These are phyloP conservation scores for Pyrgus malvae DNA, from an alignment of 2,888 invertebrate species.

Conservation along the genomic window DNA sequence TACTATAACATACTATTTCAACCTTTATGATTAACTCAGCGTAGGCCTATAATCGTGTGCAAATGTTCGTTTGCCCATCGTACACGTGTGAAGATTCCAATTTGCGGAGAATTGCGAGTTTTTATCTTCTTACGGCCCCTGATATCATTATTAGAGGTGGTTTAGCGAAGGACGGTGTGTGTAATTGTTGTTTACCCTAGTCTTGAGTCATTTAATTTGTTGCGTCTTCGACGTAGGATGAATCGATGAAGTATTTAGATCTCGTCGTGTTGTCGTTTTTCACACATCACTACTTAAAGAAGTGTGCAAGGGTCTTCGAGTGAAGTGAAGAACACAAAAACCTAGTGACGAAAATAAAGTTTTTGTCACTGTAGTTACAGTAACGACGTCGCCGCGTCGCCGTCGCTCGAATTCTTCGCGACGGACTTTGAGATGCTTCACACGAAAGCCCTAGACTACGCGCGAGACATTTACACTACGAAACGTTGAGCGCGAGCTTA, in stretches of 20 bases:
- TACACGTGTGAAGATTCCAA: conserved; percentile 11
- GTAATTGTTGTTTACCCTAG: conserved; percentile 6
- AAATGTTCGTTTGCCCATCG: neutral
- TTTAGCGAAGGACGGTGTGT: neutral
- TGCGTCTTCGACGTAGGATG: conserved; percentile 2
- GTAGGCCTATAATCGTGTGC: conserved; percentile 1
- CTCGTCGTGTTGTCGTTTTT: neutral
- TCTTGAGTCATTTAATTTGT: neutral
- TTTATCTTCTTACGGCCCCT: conserved; percentile 14
- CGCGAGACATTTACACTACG: conserved; percentile 65
- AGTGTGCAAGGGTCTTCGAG: neutral
- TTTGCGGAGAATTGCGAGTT: conserved; percentile 8
- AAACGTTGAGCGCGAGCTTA: conserved; percentile 38
- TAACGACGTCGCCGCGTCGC: too few relatives aligned
- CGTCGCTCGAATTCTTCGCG: conserved; percentile 52
- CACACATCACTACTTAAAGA: neutral
- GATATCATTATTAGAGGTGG: conserved; percentile 10
- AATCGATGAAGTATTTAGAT: neutral
- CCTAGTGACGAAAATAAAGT: conserved; percentile 13
- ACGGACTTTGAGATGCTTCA: conserved; percentile 64
- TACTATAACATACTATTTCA: neutral
- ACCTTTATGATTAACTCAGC: neutral
- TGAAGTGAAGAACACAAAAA: neutral
- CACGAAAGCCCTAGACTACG: conserved; percentile 70
- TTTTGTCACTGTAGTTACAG: conserved; percentile 12